Evolutionary conservation across 1,140 invertebrate species (phyloP).

Genomic region (Pemphigus obesinymphae): DNA sequence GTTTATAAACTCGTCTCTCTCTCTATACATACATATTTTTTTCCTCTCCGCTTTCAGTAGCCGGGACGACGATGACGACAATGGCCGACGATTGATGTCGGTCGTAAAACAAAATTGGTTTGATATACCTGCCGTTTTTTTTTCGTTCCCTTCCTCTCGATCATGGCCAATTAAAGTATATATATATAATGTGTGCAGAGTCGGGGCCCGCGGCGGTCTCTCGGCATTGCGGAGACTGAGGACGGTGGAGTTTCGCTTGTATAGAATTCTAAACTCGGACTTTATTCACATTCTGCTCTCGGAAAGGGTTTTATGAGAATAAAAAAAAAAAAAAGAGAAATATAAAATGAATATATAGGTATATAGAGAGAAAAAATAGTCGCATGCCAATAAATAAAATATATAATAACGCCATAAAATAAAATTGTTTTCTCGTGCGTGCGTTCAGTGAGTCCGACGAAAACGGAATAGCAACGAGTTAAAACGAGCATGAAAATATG

Average conservation of each 20-base stretch:
- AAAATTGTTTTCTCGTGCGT: neutral
- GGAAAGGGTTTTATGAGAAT: neutral
- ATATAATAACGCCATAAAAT: neutral
- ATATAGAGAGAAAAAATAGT: neutral
- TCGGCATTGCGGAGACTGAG: neutral
- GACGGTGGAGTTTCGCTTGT: neutral
- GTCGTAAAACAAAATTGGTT: slow-evolving; percentile 36
- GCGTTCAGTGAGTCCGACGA: neutral
- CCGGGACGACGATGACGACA: neutral
- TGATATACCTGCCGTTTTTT: slow-evolving; percentile 7
- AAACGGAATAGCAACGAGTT: neutral
- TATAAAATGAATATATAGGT: neutral
- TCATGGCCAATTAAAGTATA: slow-evolving; percentile 19
- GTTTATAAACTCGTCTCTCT: slow-evolving; percentile 29
- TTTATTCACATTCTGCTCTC: neutral
- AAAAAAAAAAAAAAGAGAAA: neutral
- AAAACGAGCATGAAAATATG: neutral
- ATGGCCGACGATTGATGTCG: slow-evolving; percentile 30
- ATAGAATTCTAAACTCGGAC: slow-evolving; percentile 27
- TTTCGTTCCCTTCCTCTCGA: neutral
- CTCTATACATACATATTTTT: neutral
- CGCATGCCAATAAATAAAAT: slow-evolving; percentile 7
- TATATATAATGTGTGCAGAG: neutral
- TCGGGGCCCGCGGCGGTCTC: neutral
- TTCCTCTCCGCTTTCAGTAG: slow-evolving; percentile 2